Conservation (phyloP, 2,113 vertebrate species). For the Plectropomus leopardus region DNA sequence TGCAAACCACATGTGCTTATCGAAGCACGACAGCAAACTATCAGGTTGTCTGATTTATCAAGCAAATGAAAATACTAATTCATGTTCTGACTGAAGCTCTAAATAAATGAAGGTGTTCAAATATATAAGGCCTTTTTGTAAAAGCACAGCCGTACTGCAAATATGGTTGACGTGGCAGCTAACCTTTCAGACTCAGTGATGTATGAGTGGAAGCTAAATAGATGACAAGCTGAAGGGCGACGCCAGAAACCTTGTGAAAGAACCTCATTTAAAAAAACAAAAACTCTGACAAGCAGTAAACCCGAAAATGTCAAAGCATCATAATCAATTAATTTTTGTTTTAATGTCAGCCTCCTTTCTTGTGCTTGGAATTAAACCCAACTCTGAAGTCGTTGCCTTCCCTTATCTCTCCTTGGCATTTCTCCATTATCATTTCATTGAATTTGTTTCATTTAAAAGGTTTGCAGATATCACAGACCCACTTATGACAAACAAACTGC, state of each 20-base stretch:
- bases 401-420: slow-evolving; percentile 35
- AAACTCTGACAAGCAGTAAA: slow-evolving; percentile 9
- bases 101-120: neutral
- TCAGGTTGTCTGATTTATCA: slow-evolving; percentile 15
- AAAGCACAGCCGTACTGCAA: neutral
- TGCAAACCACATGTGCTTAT: slow-evolving; percentile 32
- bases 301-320: slow-evolving; percentile 44
- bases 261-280: slow-evolving; percentile 6
- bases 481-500: slow-evolving; percentile 46
- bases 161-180: neutral
- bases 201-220: slow-evolving; percentile 12
- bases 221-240: neutral
- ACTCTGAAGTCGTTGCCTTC: slow-evolving; percentile 13
- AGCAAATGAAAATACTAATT: slow-evolving; percentile 11
- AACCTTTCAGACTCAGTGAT: slow-evolving; percentile 18
- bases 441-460: slow-evolving; percentile 59
- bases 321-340: slow-evolving; percentile 30
- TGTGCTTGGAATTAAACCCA: slow-evolving; percentile 30
- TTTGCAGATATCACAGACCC: slow-evolving; percentile 30
- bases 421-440: slow-evolving; percentile 28
- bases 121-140: neutral
- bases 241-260: neutral
- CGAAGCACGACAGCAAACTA: slow-evolving; percentile 19
- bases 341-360: slow-evolving; percentile 18
- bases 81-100: neutral